Evolutionary conservation across 2,113 vertebrate genomes (phyloP), one percentile per base, ranked within the genome.

Genomic region (Paralichthys olivaceus): DNA sequence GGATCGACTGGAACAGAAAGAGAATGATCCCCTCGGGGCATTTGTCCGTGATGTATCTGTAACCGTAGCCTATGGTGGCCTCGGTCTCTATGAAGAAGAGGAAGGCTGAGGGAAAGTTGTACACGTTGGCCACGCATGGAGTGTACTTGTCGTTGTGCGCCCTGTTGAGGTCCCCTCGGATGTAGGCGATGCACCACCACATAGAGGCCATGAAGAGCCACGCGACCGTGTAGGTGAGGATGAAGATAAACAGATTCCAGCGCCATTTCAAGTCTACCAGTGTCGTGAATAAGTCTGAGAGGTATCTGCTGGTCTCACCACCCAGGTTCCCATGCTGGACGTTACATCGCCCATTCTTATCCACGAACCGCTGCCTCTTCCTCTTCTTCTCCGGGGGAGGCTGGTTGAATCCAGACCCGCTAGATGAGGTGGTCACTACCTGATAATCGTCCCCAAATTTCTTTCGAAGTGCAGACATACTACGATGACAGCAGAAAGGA

Each of bases 201-300:
- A 99, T 96, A 14, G 94, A 98, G 74, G 98, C 98, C 98, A 99
- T 99, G 90, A 99, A 97, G 72, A 99, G 96, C 98, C 98, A 99
- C 53, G 98, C 98, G 76, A 99, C 97, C 0, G 97, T 99, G 90
- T 99, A 99, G 85, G 97, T 99, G 83, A 99, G 96, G 88, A 99
- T 95, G 93, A 99, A 99, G 87, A 99, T 99, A 85, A 99, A 97
- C 47, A 99, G 95, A 88, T 99, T 99, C 97, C 97, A 99, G 81
- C 98, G 97, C 98, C 98, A 99, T 96, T 99, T 99, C 94, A 99
- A 94, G 90, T 99, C 98, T 89, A 99, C 98, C 79, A 99, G 91
- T 17, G 98, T 99, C 80, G 98, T 99, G 93, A 99, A 99, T 73
- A 99, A 91, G 91, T 99, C 98, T 70, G 98, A 98, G 37, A 99